Evolutionary conservation across 1,140 invertebrate species (phyloP).

Genomic region (Ganaspis sp.): DNA sequence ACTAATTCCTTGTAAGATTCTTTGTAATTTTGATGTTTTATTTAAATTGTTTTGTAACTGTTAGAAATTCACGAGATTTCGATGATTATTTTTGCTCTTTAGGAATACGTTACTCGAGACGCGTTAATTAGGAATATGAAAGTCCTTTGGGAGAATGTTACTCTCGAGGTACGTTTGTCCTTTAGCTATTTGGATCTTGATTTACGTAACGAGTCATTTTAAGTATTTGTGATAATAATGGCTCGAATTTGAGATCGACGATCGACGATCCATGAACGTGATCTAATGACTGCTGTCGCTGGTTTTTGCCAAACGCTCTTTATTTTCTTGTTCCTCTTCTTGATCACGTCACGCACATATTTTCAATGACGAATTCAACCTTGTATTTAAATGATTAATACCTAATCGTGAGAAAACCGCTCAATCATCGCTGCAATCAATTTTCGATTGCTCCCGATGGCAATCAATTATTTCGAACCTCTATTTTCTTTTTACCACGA

Average conservation of each 20-base stretch:
- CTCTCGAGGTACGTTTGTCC: neutral
- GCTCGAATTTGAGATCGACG: conserved; percentile 10
- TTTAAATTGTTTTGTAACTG: neutral
- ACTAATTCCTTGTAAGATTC: neutral
- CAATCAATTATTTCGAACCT: conserved; percentile 2
- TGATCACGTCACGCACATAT: conserved; percentile 3
- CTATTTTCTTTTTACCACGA: conserved; percentile 44
- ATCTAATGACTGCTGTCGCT: neutral
- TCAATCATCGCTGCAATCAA: conserved; percentile 22
- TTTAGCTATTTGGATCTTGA: conserved; percentile 9
- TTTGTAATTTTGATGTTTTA: neutral
- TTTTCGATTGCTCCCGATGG: conserved; percentile 4
- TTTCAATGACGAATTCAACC: neutral
- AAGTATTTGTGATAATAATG: conserved; percentile 30
- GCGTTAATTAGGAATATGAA: too few species aligned
- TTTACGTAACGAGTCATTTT: conserved; percentile 6
- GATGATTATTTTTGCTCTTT: too few species aligned
- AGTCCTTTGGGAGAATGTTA: neutral
- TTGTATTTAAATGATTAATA: neutral
- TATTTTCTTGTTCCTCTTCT: conserved; percentile 31
- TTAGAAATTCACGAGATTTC: neutral
- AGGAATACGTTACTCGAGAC: too few species aligned
- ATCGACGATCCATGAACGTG: neutral
- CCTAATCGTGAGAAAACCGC: neutral
- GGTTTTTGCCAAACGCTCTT: neutral